phyloP scores from a whole-genome alignment of 2,888 invertebrate genomes.

The Heterodera filipjevi region DNA sequence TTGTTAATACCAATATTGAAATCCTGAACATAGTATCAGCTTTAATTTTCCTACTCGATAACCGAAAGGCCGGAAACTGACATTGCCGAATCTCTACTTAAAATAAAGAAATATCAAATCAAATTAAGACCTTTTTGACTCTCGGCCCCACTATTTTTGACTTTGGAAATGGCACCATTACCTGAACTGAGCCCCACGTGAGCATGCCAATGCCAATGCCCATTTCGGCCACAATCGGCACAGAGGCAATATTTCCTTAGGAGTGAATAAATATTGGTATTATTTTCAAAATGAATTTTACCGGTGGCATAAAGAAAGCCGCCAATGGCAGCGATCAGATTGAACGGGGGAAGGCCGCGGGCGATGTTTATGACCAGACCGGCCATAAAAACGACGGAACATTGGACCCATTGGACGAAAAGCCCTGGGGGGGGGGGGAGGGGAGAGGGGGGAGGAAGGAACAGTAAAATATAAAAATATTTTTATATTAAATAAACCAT shows the following conservation, averaged over 20 bases:
- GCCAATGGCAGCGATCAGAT: conserved; percentile 54
- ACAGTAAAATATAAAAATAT: neutral
- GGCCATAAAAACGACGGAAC: conserved; percentile 55
- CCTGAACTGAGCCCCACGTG: conserved; percentile 60
- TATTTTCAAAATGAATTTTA: too few relatives aligned
- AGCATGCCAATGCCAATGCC: conserved; percentile 60
- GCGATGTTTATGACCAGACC: conserved; percentile 55
- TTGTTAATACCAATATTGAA: too few relatives aligned
- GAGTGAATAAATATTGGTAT: too few relatives aligned
- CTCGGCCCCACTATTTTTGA: too few relatives aligned
- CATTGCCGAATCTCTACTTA: too few relatives aligned
- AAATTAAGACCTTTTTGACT: too few relatives aligned
- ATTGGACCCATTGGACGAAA: conserved; percentile 62
- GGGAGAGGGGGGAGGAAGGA: too few relatives aligned
- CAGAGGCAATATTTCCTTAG: conserved; percentile 57
- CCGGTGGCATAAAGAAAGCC: conserved; percentile 60
- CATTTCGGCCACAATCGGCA: conserved; percentile 55
- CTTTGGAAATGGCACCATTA: too few relatives aligned
- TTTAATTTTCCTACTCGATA: too few relatives aligned
- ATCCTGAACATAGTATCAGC: too few relatives aligned
- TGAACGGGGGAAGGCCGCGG: conserved; percentile 55
- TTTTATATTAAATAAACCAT: conserved; percentile 39
- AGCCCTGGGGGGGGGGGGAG: conserved; percentile 52
- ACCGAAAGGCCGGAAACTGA: too few relatives aligned
- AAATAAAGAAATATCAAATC: too few relatives aligned